Evolutionary conservation across 2,888 invertebrate genomes (phyloP).

Genomic region (Rotaria sp.): DNA sequence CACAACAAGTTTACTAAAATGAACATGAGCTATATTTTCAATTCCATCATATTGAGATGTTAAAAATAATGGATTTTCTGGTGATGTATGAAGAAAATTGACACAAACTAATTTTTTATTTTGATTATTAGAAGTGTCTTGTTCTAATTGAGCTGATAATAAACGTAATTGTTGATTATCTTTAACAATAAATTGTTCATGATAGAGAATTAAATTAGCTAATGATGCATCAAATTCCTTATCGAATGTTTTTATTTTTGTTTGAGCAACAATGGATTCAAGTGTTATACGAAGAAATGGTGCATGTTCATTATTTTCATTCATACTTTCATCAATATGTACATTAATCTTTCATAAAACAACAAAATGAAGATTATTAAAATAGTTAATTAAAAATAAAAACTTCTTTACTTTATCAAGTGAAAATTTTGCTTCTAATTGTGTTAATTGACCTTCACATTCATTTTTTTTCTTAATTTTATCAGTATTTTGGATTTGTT

Average conservation of each 20-base stretch:
- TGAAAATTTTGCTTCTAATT: conserved; percentile 11
- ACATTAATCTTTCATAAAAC: background rate
- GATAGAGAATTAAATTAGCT: conserved; percentile 67
- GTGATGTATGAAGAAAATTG: background rate
- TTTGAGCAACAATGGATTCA: conserved; percentile 65
- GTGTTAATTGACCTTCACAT: background rate
- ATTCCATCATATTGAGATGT: conserved; percentile 62
- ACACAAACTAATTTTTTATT: background rate
- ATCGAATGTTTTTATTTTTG: conserved; percentile 71
- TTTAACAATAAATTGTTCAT: conserved; percentile 46
- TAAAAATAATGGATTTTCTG: conserved; percentile 55
- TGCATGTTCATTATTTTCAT: conserved; percentile 57
- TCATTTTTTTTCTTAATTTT: background rate
- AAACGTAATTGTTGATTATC: conserved; percentile 29
- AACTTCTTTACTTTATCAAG: background rate
- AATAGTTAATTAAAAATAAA: too few relatives aligned
- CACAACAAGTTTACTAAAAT: conserved; percentile 71
- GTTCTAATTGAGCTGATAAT: background rate
- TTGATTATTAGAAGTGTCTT: background rate
- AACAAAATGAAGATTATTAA: too few relatives aligned
- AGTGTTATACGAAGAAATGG: conserved; percentile 60
- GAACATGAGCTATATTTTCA: conserved; percentile 65
- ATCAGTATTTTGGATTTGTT: background rate
- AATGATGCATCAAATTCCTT: conserved; percentile 64
- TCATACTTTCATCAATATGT: background rate